Base-by-base conservation (phyloP, 2,113 vertebrate genomes). In the Octodon degus region DNA sequence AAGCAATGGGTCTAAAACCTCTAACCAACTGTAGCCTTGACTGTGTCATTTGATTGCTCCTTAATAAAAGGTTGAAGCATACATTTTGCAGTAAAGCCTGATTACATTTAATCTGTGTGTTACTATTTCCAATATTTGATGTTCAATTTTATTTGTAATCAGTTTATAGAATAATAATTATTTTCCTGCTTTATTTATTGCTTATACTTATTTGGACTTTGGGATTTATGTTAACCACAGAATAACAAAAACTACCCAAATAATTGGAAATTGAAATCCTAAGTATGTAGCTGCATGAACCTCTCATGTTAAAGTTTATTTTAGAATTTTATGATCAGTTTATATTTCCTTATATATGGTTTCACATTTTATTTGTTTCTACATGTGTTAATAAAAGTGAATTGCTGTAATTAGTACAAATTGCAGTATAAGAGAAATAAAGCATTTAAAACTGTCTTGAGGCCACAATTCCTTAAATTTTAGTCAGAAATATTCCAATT, bases 331-430 rank as follows among this genome's bases (percentile, higher is more conserved):
- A 97, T 90, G 88, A 93, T 94, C 40, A 68, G 76, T 97, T 97
- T 97, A 40, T 13, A 96, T 94, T 96, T 96, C 70, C 97, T 91
- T 96, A 97, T 94, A 91, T 90, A 84, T 96, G 65, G 72, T 62
- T 96, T n/a, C 34, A 93, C 85, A 92, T 76, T 97, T 97, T 97
- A 97, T 97, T 97, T 96, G 93, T 88, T 96, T 94, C 79, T 82
- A 96, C 87, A 96, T 96, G 90, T 95, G 90, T 84, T 96, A 94
- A 87, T 84, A 93, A 90, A 95, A 97, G 96, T 92, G 70, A 96
- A 96, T 97, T 94, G 89, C 77, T 94, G 79, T 94, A 97, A 97
- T 98, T 98, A 97, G 96, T 96, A 95, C 80, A 91, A 95, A 97
- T 92, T 91, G 85, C 76, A 90, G 0, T 93, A 94, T 95, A 97